Evolutionary conservation across 2,888 invertebrate species (phyloP).

Genomic region (Ectemnius lituratus): DNA sequence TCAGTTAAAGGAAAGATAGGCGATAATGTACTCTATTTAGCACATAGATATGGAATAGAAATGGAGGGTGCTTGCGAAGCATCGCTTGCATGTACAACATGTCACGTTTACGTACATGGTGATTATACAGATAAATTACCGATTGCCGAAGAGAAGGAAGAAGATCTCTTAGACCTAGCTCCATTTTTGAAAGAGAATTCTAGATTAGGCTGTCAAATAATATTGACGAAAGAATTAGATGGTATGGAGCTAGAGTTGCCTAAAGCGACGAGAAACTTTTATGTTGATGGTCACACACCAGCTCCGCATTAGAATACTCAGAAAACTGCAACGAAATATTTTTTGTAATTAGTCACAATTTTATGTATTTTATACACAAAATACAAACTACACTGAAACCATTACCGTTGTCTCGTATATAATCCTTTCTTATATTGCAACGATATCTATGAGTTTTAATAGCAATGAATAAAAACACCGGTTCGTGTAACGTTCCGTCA

Average conservation of each 20-base stretch:
- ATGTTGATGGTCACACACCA: slow-evolving; percentile 98
- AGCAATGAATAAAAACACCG: not conserved
- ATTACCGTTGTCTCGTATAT: no score
- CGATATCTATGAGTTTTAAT: not conserved
- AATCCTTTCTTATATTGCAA: not conserved
- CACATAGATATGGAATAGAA: slow-evolving; percentile 94
- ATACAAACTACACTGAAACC: no score
- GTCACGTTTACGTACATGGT: slow-evolving; percentile 95
- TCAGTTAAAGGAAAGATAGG: slow-evolving; percentile 95
- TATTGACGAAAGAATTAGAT: slow-evolving; percentile 91
- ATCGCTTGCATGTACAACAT: slow-evolving; percentile 98
- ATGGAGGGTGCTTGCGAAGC: slow-evolving; percentile 99
- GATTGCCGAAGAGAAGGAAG: slow-evolving; percentile 93
- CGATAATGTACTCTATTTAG: slow-evolving; percentile 95
- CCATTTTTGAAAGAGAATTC: slow-evolving; percentile 97
- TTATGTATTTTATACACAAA: slow-evolving; percentile 37
- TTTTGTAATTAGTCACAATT: not conserved
- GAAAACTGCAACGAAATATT: slow-evolving; percentile 12
- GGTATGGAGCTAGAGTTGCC: slow-evolving; percentile 91
- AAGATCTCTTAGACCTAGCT: slow-evolving; percentile 98
- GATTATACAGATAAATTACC: slow-evolving; percentile 87
- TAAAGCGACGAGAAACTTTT: slow-evolving; percentile 95
- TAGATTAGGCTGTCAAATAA: slow-evolving; percentile 95
- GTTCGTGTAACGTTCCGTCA: slow-evolving; percentile 58
- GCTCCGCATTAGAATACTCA: slow-evolving; percentile 87